Evolutionary conservation across 2,888 invertebrate species (phyloP), one percentile per base, ranked within the genome.

Genomic region (Actias luna): DNA sequence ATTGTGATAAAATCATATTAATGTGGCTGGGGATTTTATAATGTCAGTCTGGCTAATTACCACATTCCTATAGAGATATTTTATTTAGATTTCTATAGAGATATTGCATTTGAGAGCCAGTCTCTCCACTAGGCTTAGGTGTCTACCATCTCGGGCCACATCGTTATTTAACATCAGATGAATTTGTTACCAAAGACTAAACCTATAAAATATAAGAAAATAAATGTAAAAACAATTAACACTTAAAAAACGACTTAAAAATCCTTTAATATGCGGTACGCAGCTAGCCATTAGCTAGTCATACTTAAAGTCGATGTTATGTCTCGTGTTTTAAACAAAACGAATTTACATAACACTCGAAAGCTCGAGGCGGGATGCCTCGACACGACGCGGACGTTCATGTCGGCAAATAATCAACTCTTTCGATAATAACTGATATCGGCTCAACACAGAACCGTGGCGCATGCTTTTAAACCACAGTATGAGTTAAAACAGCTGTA

Each of bases 371-470:
- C 67, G 67, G 31, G 62, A 60, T 33, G 61, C 58, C 61, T 65
- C 67, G 63, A 61, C 66, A 67, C 69, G 67, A 65, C n/a, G n/a
- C n/a, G n/a, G n/a, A n/a, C 62, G 63, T 57, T 59, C 63, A 60
- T 64, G 60, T 63, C 75, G 72, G 79, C 79, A 77, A 83, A 83
- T 82, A 82, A 78, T 78, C 75, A 73, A 69, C 67, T 71, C 65
- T 67, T 63, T 69, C 79, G 80, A 83, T 87, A 85, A 88, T 87
- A 84, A 74, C 68, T 65, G 70, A 70, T 73, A 70, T 79, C 70
- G 72, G 71, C 69, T 70, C 70, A 69, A 72, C 76, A 71, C 68
- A 71, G 72, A 76, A 73, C 73, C 64, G 66, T 70, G 73, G 76
- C 75, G 74, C 46, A 50, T 74, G 69, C 65, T 71, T 70, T 72